Percentiles rank a stretch among this genome's conserved stretches.
Conservation (phyloP, 1,140 invertebrate species). For the Halyomorpha halys region DNA sequence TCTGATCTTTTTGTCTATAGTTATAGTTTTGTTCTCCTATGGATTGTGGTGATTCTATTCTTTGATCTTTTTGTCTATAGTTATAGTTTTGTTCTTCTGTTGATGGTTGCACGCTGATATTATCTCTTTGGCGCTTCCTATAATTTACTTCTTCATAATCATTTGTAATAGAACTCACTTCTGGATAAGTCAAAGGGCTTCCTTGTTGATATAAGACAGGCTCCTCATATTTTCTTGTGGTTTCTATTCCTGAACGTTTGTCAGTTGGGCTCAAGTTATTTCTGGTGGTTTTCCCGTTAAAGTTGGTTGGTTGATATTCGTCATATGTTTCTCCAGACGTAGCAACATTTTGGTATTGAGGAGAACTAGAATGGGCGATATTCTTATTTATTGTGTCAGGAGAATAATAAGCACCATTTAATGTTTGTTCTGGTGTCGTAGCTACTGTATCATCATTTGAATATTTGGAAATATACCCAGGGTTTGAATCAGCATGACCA, state of each 20-base stretch:
- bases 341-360: background rate
- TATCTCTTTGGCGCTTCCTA: background rate
- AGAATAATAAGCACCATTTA: too few species aligned
- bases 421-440: too few species aligned
- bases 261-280: background rate
- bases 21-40: background rate
- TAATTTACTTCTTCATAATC: conserved; percentile 4
- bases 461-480: too few species aligned
- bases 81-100: background rate
- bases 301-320: conserved; percentile 1
- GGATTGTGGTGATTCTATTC: too few species aligned
- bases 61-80: too few species aligned
- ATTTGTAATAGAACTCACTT: background rate
- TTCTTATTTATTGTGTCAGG: too few species aligned
- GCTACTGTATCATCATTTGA: too few species aligned
- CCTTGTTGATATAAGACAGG: too few species aligned
- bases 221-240: background rate
- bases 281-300: background rate
- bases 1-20: too few species aligned
- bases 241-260: background rate
- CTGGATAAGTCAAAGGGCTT: too few species aligned
- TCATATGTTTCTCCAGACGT: too few species aligned
- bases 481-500: too few species aligned
- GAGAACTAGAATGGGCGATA: background rate
- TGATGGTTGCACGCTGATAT: background rate